Evolutionary conservation across 23 tunicate genomes (phyloP).

Genomic region (Phallusia fumigata): DNA sequence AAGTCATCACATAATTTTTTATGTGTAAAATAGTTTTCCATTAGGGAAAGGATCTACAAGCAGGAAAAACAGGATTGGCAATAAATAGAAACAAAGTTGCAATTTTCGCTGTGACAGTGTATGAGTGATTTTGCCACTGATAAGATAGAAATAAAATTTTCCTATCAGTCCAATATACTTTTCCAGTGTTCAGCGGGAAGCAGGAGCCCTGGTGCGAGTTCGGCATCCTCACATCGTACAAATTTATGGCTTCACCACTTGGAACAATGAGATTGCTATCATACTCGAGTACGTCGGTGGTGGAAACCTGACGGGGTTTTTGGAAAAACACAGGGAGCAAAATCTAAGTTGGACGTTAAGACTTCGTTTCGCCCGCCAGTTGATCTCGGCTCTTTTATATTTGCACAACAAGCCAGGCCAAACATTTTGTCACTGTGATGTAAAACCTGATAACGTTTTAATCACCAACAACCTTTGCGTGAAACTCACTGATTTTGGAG

Average conservation of each 20-base stretch:
- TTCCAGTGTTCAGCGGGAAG: slow-evolving; percentile 1
- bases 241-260: neutral
- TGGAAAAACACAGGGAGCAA: neutral
- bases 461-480: neutral
- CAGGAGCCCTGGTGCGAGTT: neutral
- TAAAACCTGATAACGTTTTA: neutral
- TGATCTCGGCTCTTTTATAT: neutral
- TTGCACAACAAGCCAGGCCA: neutral
- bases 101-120: too few species aligned
- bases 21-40: too few species aligned
- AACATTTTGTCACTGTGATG: neutral
- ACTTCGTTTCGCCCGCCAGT: neutral
- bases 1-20: too few species aligned
- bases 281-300: neutral
- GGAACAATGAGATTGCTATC: neutral
- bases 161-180: too few species aligned
- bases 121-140: too few species aligned
- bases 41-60: too few species aligned
- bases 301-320: neutral
- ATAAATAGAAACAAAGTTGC: too few species aligned
- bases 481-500: neutral
- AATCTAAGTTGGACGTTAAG: neutral
- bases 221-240: slow-evolving; percentile 6
- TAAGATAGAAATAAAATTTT: too few species aligned
- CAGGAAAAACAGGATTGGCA: too few species aligned